These are phyloP conservation scores for Protobothrops flavoviridis DNA, from an alignment of 2,113 vertebrate species.

Conservation along the genomic window DNA sequence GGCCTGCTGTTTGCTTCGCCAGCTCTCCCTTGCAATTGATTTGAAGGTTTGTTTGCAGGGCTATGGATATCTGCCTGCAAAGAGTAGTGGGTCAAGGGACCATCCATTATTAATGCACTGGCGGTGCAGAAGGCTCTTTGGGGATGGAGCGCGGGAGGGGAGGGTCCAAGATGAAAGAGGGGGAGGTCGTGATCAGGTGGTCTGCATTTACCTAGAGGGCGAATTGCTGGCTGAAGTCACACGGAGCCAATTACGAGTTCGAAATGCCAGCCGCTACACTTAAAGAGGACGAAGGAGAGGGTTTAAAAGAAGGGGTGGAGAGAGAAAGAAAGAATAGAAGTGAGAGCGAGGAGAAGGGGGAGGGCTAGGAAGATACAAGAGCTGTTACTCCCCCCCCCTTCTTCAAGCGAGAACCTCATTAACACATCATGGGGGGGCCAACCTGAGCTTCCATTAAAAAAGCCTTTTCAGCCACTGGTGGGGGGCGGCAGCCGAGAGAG, in stretches of 20 bases:
- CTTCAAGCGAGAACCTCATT: neutral
- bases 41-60: too few species aligned
- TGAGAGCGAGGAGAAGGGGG: neutral
- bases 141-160: neutral
- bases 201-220: neutral
- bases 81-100: neutral
- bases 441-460: neutral
- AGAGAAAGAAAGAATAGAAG: neutral
- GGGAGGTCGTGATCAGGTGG: neutral
- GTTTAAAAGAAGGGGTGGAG: too few species aligned
- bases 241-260: neutral
- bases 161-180: neutral
- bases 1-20: neutral
- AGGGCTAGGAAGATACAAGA: neutral
- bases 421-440: neutral
- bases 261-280: conserved; percentile 24
- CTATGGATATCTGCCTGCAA: neutral
- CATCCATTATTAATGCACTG: conserved; percentile 25
- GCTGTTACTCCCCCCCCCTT: neutral
- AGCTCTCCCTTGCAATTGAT: rapidly evolving
- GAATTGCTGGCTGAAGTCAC: neutral
- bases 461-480: rapidly evolving
- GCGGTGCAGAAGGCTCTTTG: neutral
- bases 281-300: neutral
- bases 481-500: neutral